Conservation (phyloP, 2,888 invertebrate species). For the Chironomus tentans region DNA sequence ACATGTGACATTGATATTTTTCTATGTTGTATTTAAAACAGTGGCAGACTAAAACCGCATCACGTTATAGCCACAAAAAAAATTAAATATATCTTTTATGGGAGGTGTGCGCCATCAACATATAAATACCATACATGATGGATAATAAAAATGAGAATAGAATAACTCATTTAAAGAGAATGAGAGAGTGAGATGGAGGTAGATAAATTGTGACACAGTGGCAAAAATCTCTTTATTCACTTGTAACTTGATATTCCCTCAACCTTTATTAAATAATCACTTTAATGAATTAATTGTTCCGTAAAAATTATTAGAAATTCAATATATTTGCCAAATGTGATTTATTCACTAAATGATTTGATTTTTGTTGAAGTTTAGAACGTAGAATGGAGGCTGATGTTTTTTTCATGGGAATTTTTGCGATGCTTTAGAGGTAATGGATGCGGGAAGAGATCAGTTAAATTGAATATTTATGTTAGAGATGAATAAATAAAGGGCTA, state of each 20-base stretch:
- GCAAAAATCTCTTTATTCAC: neutral
- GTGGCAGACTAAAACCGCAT: slow-evolving; percentile 18
- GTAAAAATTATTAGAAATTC: slow-evolving; percentile 5
- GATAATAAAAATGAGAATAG: neutral
- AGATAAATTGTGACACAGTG: neutral
- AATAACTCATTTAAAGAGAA: neutral
- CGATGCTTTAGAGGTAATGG: too few species aligned
- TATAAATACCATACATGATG: too few species aligned
- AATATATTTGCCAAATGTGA: slow-evolving; percentile 1
- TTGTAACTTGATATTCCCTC: neutral
- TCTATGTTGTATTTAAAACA: neutral
- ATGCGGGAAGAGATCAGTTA: too few species aligned
- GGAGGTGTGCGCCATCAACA: slow-evolving; percentile 5
- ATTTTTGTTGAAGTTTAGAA: too few species aligned
- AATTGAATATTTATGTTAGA: too few species aligned
- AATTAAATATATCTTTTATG: neutral
- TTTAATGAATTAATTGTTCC: neutral
- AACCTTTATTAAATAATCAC: neutral
- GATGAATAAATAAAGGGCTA: too few species aligned
- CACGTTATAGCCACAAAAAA: neutral
- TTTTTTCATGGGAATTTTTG: too few species aligned
- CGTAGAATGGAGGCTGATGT: too few species aligned
- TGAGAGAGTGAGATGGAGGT: too few species aligned
- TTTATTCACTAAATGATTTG: neutral
- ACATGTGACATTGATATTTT: slow-evolving; percentile 19